phyloP scores from a whole-genome alignment of 1,140 invertebrate species.

The Stratiolaelaps scimitus region DNA sequence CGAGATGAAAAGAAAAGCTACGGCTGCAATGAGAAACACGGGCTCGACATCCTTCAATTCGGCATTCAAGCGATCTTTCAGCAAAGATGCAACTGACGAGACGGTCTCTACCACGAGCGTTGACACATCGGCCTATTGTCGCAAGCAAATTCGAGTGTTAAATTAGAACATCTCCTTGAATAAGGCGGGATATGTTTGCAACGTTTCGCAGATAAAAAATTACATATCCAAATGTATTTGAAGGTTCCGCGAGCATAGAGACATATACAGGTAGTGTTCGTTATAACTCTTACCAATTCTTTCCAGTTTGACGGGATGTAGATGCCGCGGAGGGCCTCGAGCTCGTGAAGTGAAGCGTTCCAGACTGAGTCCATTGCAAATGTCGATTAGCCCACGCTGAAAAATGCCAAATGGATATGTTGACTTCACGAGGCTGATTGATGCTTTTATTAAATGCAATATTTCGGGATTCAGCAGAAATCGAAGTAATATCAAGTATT shows the following conservation, averaged over 20 bases:
- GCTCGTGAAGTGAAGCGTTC: background rate
- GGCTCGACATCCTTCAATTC: constrained; percentile 12
- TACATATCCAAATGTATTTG: no score
- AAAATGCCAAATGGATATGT: no score
- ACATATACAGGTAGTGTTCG: background rate
- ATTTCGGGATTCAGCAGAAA: no score
- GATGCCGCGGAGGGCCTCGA: background rate
- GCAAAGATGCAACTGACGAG: background rate
- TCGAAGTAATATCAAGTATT: no score
- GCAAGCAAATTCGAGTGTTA: no score
- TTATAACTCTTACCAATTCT: background rate
- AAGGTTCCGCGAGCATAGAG: no score
- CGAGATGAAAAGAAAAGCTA: background rate
- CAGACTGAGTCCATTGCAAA: background rate
- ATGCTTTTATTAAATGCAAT: no score
- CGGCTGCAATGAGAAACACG: background rate
- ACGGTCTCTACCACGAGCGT: constrained; percentile 5
- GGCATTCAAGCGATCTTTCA: background rate
- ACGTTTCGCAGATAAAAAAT: no score
- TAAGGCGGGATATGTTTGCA: no score
- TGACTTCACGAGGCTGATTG: no score
- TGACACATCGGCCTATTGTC: background rate
- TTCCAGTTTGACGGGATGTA: background rate
- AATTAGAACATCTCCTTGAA: no score
- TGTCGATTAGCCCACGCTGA: no score